Base-by-base conservation (phyloP, 2,113 vertebrate species). In the Python bivittatus region DNA sequence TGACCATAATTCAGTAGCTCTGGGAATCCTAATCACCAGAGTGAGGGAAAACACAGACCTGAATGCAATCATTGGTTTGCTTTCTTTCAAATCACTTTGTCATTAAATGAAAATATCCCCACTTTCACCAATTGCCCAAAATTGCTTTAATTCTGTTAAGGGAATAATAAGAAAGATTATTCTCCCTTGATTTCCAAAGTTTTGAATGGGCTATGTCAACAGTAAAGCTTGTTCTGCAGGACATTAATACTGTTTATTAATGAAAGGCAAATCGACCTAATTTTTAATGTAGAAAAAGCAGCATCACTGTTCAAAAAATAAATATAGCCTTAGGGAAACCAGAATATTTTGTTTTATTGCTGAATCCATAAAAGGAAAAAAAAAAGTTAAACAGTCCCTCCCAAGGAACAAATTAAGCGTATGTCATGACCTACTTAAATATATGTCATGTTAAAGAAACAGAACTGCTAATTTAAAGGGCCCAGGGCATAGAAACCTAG, bases 1-100 rank as follows among this genome's bases (percentile, higher is more conserved):
- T 92, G 88, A 54, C 88, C 93, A 90, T 91, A 61, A 92, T 61
- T 87, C 79, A 91, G 92, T 60, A 97, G 91, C 56, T 85, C 54
- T 91, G 60, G 5, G 92, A 94, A 95, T 1, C 11, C 20, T 89
- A 94, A 38, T 2, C 96, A 92, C 1, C 8, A 25, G 90, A 68
- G 25, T 89, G 79, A 93, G 88, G 72, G 84, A 52, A 94, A 92
- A 92, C 23, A 58, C 54, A n/a, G 42, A 58, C 53, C 0, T 8
- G 92, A 91, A 91, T 3, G 2, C 87, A 86, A 22, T 10, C 20
- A 88, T 48, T n/a, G 3, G 33, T 56, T 13, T 57, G 84, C 20
- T 88, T 48, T n/a, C 52, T 88, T 72, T 25, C 29, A 27, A 54
- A 68, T 54, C n/a, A 12, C 23, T 17, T 33, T 68, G 52, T 33